phyloP scores from a whole-genome alignment of 2,797 vertebrate genomes.

The Crenichthys baileyi region DNA sequence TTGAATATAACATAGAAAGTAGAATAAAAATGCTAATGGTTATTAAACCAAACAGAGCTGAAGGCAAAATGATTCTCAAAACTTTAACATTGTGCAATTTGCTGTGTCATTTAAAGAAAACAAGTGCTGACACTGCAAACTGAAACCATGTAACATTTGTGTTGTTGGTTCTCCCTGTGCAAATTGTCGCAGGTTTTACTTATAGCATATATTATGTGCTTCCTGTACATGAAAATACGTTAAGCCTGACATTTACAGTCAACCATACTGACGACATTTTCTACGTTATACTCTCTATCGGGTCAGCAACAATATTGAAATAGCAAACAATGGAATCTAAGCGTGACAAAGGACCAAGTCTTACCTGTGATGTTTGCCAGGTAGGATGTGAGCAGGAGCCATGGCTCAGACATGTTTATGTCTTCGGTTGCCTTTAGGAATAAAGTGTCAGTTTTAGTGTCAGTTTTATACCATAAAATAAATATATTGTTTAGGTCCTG shows the following conservation, averaged over 20 bases:
- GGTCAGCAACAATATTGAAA: neutral
- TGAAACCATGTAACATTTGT: neutral
- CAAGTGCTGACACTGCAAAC: neutral
- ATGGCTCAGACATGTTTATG: slow-evolving; percentile 28
- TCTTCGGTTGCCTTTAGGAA: slow-evolving; percentile 52
- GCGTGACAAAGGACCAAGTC: neutral
- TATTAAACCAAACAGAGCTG: neutral
- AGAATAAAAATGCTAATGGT: neutral
- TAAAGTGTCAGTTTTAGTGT: neutral
- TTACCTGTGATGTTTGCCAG: slow-evolving; percentile 21
- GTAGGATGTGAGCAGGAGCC: slow-evolving; percentile 55
- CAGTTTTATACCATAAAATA: neutral
- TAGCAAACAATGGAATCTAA: neutral
- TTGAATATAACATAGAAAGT: neutral
- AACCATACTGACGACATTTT: neutral
- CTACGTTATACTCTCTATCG: neutral
- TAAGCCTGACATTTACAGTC: neutral
- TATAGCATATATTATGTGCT: neutral
- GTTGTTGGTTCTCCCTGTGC: neutral
- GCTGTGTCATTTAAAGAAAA: neutral
- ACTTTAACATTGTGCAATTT: too few relatives aligned
- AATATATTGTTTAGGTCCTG: neutral
- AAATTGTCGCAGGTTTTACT: neutral
- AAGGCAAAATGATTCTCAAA: neutral
- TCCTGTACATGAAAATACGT: neutral